Percentiles rank a stretch among this genome's conserved stretches.
Evolutionary conservation across 2,888 invertebrate species (phyloP).

Genomic region (Lepidochrysops patricia): DNA sequence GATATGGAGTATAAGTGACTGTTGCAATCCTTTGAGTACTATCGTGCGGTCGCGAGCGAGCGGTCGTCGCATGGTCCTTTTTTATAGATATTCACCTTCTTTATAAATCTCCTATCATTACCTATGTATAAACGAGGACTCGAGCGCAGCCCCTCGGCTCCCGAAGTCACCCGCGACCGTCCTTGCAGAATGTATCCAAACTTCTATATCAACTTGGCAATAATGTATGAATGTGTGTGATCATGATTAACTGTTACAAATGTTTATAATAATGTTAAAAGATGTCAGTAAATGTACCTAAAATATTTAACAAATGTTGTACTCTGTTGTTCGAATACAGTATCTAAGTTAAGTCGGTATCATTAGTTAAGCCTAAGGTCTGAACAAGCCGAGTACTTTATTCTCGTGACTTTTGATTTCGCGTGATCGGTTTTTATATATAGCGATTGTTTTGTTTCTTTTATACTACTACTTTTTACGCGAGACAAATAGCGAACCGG

Average conservation of each 20-base stretch:
- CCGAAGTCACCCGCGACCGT: slow-evolving; percentile 25
- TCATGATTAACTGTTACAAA: slow-evolving; percentile 27
- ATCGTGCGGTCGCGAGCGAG: neutral
- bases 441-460: neutral
- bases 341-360: slow-evolving; percentile 20
- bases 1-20: neutral
- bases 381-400: neutral
- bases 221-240: slow-evolving; percentile 23
- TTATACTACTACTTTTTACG: neutral
- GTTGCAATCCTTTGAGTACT: neutral
- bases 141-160: slow-evolving; percentile 11
- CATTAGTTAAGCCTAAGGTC: slow-evolving; percentile 34
- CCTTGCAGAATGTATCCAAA: slow-evolving; percentile 25
- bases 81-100: neutral
- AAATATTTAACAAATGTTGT: slow-evolving; percentile 24
- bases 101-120: neutral
- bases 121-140: slow-evolving; percentile 14
- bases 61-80: neutral
- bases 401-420: neutral
- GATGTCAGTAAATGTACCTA: slow-evolving; percentile 24
- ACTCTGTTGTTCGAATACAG: slow-evolving; percentile 24
- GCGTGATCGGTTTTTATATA: neutral
- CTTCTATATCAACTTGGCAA: slow-evolving; percentile 21
- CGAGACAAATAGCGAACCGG: neutral
- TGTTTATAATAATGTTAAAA: slow-evolving; percentile 28